These are phyloP conservation scores for Catamblyrhynchus diadema DNA, from an alignment of 2,797 vertebrate species.

Conservation along the genomic window DNA sequence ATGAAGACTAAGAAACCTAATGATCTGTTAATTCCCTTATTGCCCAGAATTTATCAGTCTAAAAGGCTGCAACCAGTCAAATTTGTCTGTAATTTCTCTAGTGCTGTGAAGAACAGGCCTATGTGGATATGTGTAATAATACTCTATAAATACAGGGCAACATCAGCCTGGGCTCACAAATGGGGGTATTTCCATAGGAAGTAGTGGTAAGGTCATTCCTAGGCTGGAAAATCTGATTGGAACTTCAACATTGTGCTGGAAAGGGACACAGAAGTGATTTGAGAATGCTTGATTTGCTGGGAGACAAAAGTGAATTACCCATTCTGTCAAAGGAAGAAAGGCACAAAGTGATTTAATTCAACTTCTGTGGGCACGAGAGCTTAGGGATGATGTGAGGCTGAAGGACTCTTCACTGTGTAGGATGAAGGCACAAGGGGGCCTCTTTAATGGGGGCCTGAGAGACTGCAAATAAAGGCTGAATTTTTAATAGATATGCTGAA, in stretches of 20 bases:
- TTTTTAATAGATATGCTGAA: background rate
- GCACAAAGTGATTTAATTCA: background rate
- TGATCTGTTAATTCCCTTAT: background rate
- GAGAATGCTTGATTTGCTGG: background rate
- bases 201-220: background rate
- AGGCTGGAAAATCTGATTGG: background rate
- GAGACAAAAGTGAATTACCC: background rate
- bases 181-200: background rate
- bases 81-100: background rate
- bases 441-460: background rate
- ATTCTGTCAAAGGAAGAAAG: background rate
- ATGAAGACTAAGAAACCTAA: background rate
- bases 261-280: background rate
- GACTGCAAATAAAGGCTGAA: background rate
- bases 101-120: background rate
- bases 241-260: background rate
- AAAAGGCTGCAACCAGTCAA: background rate
- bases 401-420: background rate
- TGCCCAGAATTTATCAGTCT: background rate
- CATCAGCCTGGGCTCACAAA: background rate
- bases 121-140: background rate
- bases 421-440: background rate
- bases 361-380: background rate
- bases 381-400: background rate
- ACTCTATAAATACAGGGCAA: background rate